Conservation (phyloP, 2,113 vertebrate genomes). For the Cebidichthys violaceus region DNA sequence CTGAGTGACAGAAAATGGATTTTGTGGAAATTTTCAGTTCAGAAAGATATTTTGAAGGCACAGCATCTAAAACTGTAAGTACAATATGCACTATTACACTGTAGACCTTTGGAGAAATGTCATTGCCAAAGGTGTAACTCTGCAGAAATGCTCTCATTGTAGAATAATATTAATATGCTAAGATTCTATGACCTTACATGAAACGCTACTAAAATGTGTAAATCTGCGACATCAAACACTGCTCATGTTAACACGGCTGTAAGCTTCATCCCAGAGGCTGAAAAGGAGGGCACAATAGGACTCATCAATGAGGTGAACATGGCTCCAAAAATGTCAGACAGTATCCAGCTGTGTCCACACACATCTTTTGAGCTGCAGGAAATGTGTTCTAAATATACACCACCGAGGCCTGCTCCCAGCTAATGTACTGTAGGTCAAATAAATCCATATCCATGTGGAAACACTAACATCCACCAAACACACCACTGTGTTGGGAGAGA, state of each 20-base stretch:
- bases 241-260: constrained; percentile 20
- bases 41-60: constrained; percentile 49
- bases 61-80: constrained; percentile 74
- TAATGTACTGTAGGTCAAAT: constrained; percentile 73
- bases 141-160: not conserved
- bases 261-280: constrained; percentile 9
- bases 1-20: constrained; percentile 64
- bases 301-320: constrained; percentile 47
- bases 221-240: constrained; percentile 5
- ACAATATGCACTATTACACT: constrained; percentile 23
- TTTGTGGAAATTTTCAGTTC: constrained; percentile 43
- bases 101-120: constrained; percentile 35
- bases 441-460: constrained; percentile 77
- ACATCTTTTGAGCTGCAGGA: constrained; percentile 64
- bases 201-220: constrained; percentile 15
- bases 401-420: constrained; percentile 50
- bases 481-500: constrained; percentile 14
- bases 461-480: constrained; percentile 62
- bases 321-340: constrained; percentile 57
- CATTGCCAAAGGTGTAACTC: constrained; percentile 3
- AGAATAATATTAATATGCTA: not conserved
- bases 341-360: constrained; percentile 60
- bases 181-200: constrained; percentile 11
- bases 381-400: constrained; percentile 74
- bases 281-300: constrained; percentile 31